Base-by-base conservation (phyloP, 2,888 invertebrate species). In the Tachina lurida region DNA sequence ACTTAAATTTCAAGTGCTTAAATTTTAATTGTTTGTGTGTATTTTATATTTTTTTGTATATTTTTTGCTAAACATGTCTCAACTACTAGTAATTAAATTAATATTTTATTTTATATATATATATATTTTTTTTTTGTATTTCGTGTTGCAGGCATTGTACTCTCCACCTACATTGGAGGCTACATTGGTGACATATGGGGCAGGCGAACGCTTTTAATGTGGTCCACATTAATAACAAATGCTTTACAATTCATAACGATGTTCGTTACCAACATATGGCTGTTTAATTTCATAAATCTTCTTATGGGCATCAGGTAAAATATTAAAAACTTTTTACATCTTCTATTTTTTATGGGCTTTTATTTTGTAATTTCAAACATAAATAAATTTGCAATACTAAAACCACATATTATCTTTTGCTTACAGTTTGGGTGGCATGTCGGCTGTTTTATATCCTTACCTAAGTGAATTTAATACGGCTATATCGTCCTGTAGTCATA, bases 81-180 rank as follows among this genome's bases (percentile, higher is more conserved):
- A 43, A 41, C 17, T n/a, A 43, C 19, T 19, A 10, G 0, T 54
- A 17, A 5, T 17, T 10, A 54, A 15, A 10, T 58, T 13, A 70
- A 19, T 22, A 22, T 41, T 45, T 45, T 45, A 58, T 15, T 10
- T 15, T n/a, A 8, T 45, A 56, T n/a, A n/a, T n/a, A n/a, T n/a
- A n/a, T n/a, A n/a, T 56, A 22, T 56, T n/a, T 10, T 10, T 13
- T 22, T 12, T 22, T 58, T 15, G 12, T 31, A 31, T 65, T 13
- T 12, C 19, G 22, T 58, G 43, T 76, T 74, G 19, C 52, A 91
- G 91, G 91, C 13, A 87, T 91, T 19, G 91, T 91, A 70, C 62
- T 91, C 13, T 91, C 91, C n/a, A 91, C 91, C 31, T 91, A 91
- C 73, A 87, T 91, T 82, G 91, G 91, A 89, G 91, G 91, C 47